These are phyloP conservation scores for Chloroceryle inda DNA, from an alignment of 2,797 vertebrate genomes.

Conservation along the genomic window DNA sequence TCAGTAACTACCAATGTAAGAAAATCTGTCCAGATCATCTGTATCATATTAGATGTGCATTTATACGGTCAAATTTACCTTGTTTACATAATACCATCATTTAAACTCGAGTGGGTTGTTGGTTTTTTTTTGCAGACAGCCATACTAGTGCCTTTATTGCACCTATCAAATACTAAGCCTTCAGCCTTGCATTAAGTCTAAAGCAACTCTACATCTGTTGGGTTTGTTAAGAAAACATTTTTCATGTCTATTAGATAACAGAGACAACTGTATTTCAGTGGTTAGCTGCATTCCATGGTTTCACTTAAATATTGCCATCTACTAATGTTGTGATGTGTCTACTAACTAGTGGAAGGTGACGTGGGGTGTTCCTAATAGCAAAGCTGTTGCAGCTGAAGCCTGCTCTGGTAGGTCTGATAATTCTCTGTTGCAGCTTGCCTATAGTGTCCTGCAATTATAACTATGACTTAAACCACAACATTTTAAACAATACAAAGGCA, in stretches of 20 bases:
- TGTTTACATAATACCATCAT: not conserved
- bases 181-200: not conserved
- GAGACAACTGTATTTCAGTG: not conserved
- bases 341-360: not conserved
- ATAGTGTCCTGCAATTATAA: not conserved
- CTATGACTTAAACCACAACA: not conserved
- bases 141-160: not conserved
- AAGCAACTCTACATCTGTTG: not conserved
- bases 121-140: not conserved
- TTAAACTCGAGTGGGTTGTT: not conserved
- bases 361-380: not conserved
- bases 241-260: not conserved
- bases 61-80: not conserved
- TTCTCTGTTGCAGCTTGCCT: not conserved
- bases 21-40: not conserved
- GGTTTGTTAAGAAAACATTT: not conserved
- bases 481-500: not conserved
- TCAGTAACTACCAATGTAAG: not conserved
- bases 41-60: not conserved
- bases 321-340: not conserved
- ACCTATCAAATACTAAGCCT: not conserved
- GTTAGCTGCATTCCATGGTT: not conserved
- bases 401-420: not conserved
- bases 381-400: not conserved
- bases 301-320: not conserved